These are phyloP conservation scores for Ephestia elutella DNA, from an alignment of 1,140 invertebrate genomes.

Conservation along the genomic window DNA sequence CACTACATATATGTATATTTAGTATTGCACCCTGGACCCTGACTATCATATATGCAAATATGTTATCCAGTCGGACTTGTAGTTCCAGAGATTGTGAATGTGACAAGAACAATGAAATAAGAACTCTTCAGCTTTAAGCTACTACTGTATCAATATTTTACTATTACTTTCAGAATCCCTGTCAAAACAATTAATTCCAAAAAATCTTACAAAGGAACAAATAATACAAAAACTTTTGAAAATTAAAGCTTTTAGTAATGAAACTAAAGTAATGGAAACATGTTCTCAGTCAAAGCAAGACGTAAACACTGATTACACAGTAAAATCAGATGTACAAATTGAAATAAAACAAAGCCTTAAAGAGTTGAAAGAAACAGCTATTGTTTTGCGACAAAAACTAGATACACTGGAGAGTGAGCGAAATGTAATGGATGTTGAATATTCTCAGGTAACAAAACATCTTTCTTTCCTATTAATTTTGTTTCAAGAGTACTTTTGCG, in stretches of 20 bases:
- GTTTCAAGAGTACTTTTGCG: no score
- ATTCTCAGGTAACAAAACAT: slow-evolving; percentile 42
- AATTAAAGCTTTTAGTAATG: slow-evolving; percentile 26
- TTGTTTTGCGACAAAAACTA: slow-evolving; percentile 52
- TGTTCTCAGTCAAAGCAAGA: background rate
- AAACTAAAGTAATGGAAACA: background rate
- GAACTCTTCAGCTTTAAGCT: no score
- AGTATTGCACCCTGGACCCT: no score
- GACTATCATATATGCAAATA: no score
- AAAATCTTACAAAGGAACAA: slow-evolving; percentile 28
- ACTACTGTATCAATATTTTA: background rate
- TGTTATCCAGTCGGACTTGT: no score
- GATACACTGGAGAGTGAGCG: slow-evolving; percentile 56
- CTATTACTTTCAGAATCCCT: slow-evolving; percentile 6
- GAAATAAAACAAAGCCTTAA: slow-evolving; percentile 46
- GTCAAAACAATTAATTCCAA: slow-evolving; percentile 11
- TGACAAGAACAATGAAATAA: no score
- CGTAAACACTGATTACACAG: background rate
- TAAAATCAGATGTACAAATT: slow-evolving; percentile 8
- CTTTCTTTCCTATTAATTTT: background rate
- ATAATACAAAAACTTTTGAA: slow-evolving; percentile 34
- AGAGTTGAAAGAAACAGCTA: slow-evolving; percentile 55
- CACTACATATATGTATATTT: no score
- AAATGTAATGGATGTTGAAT: slow-evolving; percentile 62
- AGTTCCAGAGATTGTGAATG: no score